Conservation (phyloP, 2,797 vertebrate genomes). For the Tachyglossus aculeatus region DNA sequence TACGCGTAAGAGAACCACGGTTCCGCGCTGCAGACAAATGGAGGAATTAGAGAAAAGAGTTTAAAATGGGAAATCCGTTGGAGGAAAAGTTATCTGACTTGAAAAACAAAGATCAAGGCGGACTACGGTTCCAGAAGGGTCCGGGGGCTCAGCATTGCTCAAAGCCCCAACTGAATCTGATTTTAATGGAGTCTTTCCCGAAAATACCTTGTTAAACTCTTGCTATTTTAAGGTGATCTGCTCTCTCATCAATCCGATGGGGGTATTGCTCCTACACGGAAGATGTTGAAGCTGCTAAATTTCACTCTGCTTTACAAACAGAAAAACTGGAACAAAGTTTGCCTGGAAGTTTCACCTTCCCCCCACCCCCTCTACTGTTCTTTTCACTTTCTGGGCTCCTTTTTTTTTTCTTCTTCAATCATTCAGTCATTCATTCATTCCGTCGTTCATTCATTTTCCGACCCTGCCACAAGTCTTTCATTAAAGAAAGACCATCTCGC, state of each 20-base stretch:
- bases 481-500: conserved; percentile 29
- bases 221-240: conserved; percentile 12
- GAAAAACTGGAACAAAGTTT: neutral
- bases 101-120: too few relatives aligned
- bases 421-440: too few relatives aligned
- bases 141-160: too few relatives aligned
- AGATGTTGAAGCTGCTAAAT: neutral
- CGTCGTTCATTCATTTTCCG: conserved; percentile 22
- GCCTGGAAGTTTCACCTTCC: neutral
- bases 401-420: neutral
- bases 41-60: too few relatives aligned
- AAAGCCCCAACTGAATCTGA: neutral
- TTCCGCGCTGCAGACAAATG: too few relatives aligned
- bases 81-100: too few relatives aligned
- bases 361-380: neutral
- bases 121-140: too few relatives aligned
- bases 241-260: neutral
- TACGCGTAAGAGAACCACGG: too few relatives aligned
- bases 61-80: too few relatives aligned
- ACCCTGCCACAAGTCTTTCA: neutral
- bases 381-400: neutral
- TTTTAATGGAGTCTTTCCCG: neutral
- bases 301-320: neutral
- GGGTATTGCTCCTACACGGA: neutral
- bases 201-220: neutral